Base-by-base conservation (phyloP, 2,113 vertebrate genomes). In the Campylomormyrus numenius region DNA sequence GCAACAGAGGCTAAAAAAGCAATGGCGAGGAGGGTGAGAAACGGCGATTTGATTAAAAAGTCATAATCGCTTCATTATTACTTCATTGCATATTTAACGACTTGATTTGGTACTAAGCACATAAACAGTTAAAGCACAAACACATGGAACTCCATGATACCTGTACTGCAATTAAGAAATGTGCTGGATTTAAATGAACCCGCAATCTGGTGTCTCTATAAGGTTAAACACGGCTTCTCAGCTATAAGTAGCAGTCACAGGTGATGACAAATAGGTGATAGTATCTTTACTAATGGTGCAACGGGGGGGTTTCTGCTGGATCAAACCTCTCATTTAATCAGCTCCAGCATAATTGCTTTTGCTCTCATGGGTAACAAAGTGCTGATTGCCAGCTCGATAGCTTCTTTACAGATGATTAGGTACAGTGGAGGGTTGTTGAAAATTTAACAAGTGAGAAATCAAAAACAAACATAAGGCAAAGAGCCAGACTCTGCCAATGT, bases 361-460 rank as follows among this genome's bases (percentile, higher is more conserved):
- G 66, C 90, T 91, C 91, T 92, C 91, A 46, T 35, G 90, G 91
- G 92, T 90, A 92, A 90, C 90, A 90, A 91, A 90, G 52, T 88
- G 85, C 89, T 93, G 91, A 93, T 91, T 93, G 92, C 90, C 87
- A 92, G 90, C 92, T 91, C 92, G 90, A 92, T 91, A 92, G 91
- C 48, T 91, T 90, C 90, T 93, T 90, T 92, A 88, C 90, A 92
- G 87, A 90, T 91, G 91, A 93, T 93, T 93, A 93, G 88, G 90
- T 85, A 86, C 89, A 92, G 89, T 77, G 50, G 48, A 49, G 87
- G 48, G 45, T 84, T 89, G 85, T 84, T 70, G 85, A 80, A 84
- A 74, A 80, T 89, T 89, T 85, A 89, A 85, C 80, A 85, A 90
- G 84, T 49, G 56, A 49, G 46, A 66, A 21, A 70, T 85, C 56